A percentile compares a stretch with the other conserved stretches of the same genome.
Evolutionary conservation across 2,888 invertebrate genomes (phyloP).

Genomic region (Drosophila basisetae): DNA sequence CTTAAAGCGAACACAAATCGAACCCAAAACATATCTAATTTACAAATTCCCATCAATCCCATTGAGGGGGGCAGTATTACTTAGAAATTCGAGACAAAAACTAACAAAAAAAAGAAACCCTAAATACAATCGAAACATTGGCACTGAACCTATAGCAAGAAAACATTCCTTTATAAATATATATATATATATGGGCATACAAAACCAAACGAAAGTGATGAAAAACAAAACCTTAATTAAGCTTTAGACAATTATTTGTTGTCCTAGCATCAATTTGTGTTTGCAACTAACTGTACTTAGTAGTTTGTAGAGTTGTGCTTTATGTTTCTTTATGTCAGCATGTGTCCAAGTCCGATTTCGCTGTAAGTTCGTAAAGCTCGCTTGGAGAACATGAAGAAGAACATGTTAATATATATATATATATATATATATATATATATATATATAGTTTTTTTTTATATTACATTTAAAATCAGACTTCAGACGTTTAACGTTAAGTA

Average conservation of each 20-base stretch:
- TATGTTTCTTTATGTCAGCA: conserved; percentile 4
- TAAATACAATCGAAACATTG: conserved; percentile 17
- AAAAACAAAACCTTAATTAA: conserved; percentile 37
- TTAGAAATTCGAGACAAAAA: conserved; percentile 45
- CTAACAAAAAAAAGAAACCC: neutral
- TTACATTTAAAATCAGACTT: conserved; percentile 40
- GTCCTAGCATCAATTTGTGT: conserved; percentile 15
- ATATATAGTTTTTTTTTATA: neutral
- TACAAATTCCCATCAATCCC: conserved; percentile 19
- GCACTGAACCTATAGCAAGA: conserved; percentile 15
- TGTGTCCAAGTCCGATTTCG: neutral
- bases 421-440: neutral
- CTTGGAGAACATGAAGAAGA: neutral
- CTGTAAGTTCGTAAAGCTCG: neutral
- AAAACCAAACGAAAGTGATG: conserved; percentile 7
- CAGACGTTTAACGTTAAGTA: conserved; percentile 57
- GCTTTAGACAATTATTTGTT: conserved; percentile 40
- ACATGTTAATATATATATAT: neutral
- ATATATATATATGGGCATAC: neutral
- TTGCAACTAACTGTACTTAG: conserved; percentile 42
- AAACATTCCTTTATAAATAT: conserved; percentile 45
- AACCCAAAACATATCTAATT: conserved; percentile 4
- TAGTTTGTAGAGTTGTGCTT: conserved; percentile 46
- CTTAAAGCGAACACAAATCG: neutral
- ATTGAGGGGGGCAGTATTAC: conserved; percentile 78